Evolutionary conservation across 2,888 invertebrate species (phyloP), one percentile per base, ranked within the genome.

Genomic region (Dryococelus australis): DNA sequence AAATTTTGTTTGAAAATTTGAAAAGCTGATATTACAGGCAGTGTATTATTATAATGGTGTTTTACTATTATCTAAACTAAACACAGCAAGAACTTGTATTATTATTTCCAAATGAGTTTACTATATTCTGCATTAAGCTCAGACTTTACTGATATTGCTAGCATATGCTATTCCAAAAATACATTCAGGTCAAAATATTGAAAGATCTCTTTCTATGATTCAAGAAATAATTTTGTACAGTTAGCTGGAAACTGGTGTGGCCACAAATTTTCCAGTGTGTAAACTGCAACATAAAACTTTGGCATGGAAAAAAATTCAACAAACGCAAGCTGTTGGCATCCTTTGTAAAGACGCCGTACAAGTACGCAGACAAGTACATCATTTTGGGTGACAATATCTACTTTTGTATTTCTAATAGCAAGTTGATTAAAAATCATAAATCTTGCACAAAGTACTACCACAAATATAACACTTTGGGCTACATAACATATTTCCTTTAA

Each of bases 1-100:
- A 35, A 35, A 35, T 35, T 35, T 65, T 65, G 65, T 24, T 24
- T 24, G 0, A 24, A 65, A 65, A 65, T 65, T 65, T 65, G 10
- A 65, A 65, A 16, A 65, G 65, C 65, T 65, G 65, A 10, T n/a
- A 65, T 65, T 65, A 65, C 65, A 65, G 65, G 65, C 65, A 65
- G 65, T 65, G 65, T n/a, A 65, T 65, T 65, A n/a, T 65, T 65
- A 24, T n/a, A 65, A n/a, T 65, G 65, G n/a, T 65, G 65, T 65
- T 65, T 65, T 24, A 24, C 65, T 65, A n/a, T 1, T 47, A 13
- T 8, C 47, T 47, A 47, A 65, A 65, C 6, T 65, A 65, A 8
- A 24, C 20, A 65, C 65, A 65, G 24, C 65, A 65, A 65, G 20
- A 24, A n/a, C n/a, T 65, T 65, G 1, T n/a, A 65, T 65, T 20